phyloP scores from a whole-genome alignment of 2,888 invertebrate species.

The Syrphus vitripennis region DNA sequence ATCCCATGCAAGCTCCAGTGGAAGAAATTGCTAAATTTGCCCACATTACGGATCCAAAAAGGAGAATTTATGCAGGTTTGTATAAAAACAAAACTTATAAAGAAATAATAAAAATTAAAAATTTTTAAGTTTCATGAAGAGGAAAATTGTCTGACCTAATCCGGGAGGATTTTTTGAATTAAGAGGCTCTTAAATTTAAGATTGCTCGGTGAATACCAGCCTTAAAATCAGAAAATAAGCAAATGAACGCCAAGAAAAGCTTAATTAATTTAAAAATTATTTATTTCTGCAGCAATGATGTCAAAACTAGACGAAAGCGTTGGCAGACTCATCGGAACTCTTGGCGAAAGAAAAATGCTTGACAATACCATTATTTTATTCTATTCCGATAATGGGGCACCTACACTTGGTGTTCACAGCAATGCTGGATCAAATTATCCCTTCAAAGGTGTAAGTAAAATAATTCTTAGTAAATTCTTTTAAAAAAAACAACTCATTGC shows the following conservation, averaged over 20 bases:
- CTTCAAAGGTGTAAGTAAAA: conserved; percentile 85
- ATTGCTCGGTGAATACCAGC: no score
- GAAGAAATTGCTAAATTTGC: conserved; percentile 87
- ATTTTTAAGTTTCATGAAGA: no score
- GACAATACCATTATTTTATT: conserved; percentile 93
- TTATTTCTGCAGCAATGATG: conserved; percentile 87
- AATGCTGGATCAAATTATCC: conserved; percentile 93
- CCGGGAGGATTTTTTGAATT: no score
- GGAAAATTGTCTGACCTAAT: no score
- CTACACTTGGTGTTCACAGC: conserved; percentile 86
- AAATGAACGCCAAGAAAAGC: no score
- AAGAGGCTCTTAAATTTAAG: no score
- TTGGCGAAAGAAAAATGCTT: conserved; percentile 87
- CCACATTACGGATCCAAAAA: conserved; percentile 85
- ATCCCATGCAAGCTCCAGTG: conserved; percentile 87
- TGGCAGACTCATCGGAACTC: conserved; percentile 87
- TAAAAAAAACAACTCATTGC: not conserved
- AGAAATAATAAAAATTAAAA: no score
- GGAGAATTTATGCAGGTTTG: conserved; percentile 89
- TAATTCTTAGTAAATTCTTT: not conserved
- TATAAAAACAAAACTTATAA: no score
- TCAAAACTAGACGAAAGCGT: conserved; percentile 92
- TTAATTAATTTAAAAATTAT: no score
- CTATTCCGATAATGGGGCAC: conserved; percentile 94
- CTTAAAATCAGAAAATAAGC: no score